These are phyloP conservation scores for Leptestheria dahalacensis DNA, from an alignment of 1,140 invertebrate species.

Conservation along the genomic window DNA sequence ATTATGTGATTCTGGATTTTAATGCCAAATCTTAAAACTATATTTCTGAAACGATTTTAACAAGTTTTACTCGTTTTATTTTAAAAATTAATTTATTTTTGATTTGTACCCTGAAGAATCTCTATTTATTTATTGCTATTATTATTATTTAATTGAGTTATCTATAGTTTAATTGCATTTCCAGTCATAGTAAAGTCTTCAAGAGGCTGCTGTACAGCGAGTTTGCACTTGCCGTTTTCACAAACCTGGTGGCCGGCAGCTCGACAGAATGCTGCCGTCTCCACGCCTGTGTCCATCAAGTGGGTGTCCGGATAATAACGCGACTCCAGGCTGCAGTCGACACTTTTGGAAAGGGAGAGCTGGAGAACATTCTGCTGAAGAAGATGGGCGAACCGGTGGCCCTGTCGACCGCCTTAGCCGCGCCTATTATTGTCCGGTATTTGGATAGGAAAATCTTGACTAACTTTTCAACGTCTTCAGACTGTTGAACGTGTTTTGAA, in stretches of 20 bases:
- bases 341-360: neutral
- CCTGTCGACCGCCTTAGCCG: neutral
- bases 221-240: neutral
- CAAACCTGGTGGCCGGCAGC: neutral
- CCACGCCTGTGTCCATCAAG: neutral
- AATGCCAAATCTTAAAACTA: neutral
- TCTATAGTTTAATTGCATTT: no score
- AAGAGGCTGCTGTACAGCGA: neutral
- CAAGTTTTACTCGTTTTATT: neutral
- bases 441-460: no score
- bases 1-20: neutral
- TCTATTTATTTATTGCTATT: neutral
- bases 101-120: neutral
- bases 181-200: neutral
- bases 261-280: neutral
- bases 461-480: no score
- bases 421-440: slow-evolving; percentile 1
- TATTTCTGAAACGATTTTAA: neutral
- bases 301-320: neutral
- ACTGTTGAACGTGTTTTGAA: no score
- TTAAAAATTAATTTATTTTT: no score
- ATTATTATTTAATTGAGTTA: no score
- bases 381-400: neutral
- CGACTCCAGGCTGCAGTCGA: neutral
- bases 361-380: slow-evolving; percentile 5